Base-by-base conservation (phyloP, 2,888 invertebrate genomes). In the Nomada ferruginata region DNA sequence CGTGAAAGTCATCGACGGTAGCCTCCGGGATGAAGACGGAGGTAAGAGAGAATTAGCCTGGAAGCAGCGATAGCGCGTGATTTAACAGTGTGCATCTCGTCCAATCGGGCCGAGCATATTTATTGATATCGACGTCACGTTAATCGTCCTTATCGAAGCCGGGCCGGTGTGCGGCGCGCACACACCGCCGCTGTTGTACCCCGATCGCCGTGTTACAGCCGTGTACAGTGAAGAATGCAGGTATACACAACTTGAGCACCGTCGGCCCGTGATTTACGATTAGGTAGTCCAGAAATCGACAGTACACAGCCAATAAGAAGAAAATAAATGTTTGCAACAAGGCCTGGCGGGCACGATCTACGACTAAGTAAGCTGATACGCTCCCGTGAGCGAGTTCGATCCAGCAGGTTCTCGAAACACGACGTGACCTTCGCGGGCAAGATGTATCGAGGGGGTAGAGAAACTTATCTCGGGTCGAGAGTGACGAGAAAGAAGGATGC, bases 201-300 rank as follows among this genome's bases (percentile, higher is more conserved):
- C 71, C 68, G 83, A 75, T 76, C 85, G 70, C 76, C 86, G 87
- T 84, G 79, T 88, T 88, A 88, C 85, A 88, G 72, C 36, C 83
- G 71, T 84, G 88, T 87, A 84, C 80, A 77, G 71, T 68, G 59
- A 84, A 84, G 87, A 88, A 87, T 84, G 85, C 83, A 81, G 82
- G 77, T 83, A 87, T 82, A 85, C 60, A 79, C 83, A 76, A 81
- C 79, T 74, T 44, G 82, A 73, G 85, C 79, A 70, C 78, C 84
- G 84, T 82, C 83, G 86, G 69, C 60, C 53, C 66, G 84, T 88
- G 88, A 88, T 88, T 88, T 88, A 88, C 88, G 88, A 88, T 88
- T 88, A 88, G 88, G 88, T 88, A 88, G 88, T 81, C 88, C 87
- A 88, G 88, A 88, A 88, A 88, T 88, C 88, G 88, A 88, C 88